Evolutionary conservation across 2,113 vertebrate genomes (phyloP).

Genomic region (Glaucomys volans): DNA sequence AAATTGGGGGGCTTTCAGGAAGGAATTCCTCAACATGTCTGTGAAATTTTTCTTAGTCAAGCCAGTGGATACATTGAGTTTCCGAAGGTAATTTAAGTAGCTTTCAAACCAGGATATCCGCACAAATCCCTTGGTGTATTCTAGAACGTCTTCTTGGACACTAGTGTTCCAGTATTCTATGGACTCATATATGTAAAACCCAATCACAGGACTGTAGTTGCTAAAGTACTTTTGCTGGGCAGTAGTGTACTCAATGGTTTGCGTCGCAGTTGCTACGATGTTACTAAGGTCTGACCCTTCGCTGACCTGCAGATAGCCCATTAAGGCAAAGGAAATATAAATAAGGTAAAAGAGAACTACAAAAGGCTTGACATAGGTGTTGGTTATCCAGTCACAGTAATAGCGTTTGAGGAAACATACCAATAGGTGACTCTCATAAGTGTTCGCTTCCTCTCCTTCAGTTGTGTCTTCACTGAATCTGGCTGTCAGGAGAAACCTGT

Average conservation of each 20-base stretch:
- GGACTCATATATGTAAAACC: constrained; percentile 99
- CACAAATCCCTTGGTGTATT: constrained; percentile 98
- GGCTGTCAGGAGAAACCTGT: constrained; percentile 97
- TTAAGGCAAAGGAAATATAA: constrained; percentile 99
- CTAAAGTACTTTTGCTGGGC: constrained; percentile 99
- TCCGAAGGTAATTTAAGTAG: constrained; percentile 96
- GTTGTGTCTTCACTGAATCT: constrained; percentile 94
- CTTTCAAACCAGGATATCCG: constrained; percentile 99
- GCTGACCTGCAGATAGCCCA: constrained; percentile 99
- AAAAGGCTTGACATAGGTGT: constrained; percentile 99
- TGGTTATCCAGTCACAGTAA: constrained; percentile 99
- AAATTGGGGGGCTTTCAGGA: constrained; percentile 94
- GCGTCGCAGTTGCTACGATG: constrained; percentile 96
- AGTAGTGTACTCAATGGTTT: constrained; percentile 95
- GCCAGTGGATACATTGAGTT: constrained; percentile 94
- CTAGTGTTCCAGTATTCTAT: constrained; percentile 99
- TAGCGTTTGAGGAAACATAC: constrained; percentile 98
- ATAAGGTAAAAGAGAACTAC: constrained; percentile 99
- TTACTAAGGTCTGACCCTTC: constrained; percentile 98
- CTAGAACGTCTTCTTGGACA: constrained; percentile 97
- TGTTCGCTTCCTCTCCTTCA: constrained; percentile 90
- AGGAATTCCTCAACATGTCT: constrained; percentile 93
- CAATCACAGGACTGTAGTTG: constrained; percentile 98
- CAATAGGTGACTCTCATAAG: constrained; percentile 96
- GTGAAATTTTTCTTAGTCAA: constrained; percentile 97